Evolutionary conservation across 2,888 invertebrate genomes (phyloP), one percentile per base, ranked within the genome.

Genomic region (Eremobia ochroleuca): DNA sequence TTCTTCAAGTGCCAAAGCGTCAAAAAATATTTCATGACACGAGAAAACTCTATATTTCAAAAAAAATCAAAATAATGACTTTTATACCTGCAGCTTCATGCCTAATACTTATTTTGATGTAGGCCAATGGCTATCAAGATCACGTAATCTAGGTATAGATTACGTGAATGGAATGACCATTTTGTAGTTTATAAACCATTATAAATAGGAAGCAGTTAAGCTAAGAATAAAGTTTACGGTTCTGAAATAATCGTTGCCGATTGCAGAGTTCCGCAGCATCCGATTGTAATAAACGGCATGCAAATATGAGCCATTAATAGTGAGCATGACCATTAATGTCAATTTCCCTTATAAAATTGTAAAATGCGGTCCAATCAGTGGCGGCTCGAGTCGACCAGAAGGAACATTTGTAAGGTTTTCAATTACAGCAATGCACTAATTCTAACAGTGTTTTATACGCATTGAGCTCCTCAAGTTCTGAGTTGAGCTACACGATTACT

Each of bases 231-330:
- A 11, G n/a, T 64, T 62, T 21, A 28, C 34, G 13, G 18, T 80
- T 34, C 43, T 77, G 43, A 34, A 62, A 61, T 77, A 71, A 37
- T 80, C 72, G 46, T 34, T 46, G 43, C 34, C 21, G 5, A 34
- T 61, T 28, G 8, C 25, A 4, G 37, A 37, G 43, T 81, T 34
- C 81, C 21, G n/a, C 43, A 34, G 43, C 81, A 64, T 74, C 82
- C 82, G 40, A 49, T 34, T 40, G 82, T 65, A 81, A 81, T 81
- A 78, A 78, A 58, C 9, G 62, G 5, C 21, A 62, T 62, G 81
- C 81, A 64, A 55, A 72, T 80, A 46, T 43, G 21, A 52, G n/a
- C 80, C 31, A 79, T 77, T 59, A 59, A 64, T 31, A 18, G 34
- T 21, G 25, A n/a, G 18, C 18, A 59, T 59, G 40, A 46, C 73